A percentile compares a stretch with the other conserved stretches of the same genome.
phyloP scores from a whole-genome alignment of 2,113 vertebrate species.

The Picathartes gymnocephalus region DNA sequence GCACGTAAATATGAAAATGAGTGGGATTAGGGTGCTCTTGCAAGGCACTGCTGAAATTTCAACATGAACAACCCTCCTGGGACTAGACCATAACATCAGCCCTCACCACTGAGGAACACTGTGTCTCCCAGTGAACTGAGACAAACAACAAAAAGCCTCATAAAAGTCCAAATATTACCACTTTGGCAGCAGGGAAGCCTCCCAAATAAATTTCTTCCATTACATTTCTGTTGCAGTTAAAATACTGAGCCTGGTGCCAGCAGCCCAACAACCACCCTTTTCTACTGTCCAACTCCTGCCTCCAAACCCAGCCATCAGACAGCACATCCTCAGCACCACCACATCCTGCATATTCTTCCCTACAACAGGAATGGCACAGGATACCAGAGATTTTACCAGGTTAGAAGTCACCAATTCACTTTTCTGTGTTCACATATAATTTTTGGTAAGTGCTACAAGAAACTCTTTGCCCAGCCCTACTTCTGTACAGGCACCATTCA shows the following conservation, averaged over 20 bases:
- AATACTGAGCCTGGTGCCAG: background rate
- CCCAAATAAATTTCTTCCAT: background rate
- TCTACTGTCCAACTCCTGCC: background rate
- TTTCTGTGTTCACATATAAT: accelerated
- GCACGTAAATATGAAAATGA: background rate
- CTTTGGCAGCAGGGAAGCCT: background rate
- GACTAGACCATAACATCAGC: accelerated
- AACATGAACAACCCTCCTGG: background rate
- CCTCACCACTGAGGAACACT: background rate
- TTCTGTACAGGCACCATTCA: background rate
- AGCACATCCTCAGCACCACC: background rate
- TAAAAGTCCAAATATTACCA: background rate
- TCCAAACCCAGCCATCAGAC: background rate
- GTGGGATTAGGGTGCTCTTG: background rate
- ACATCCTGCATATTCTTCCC: background rate
- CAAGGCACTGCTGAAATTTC: background rate
- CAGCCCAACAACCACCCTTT: background rate
- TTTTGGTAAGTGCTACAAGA: accelerated
- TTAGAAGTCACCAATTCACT: background rate
- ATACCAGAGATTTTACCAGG: background rate
- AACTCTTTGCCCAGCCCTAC: background rate
- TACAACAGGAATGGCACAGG: background rate
- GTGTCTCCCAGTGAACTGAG: background rate
- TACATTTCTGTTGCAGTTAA: background rate
- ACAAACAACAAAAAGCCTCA: background rate